These are phyloP conservation scores for Thaumatotibia leucotreta DNA, from an alignment of 1,140 invertebrate genomes.

Conservation along the genomic window DNA sequence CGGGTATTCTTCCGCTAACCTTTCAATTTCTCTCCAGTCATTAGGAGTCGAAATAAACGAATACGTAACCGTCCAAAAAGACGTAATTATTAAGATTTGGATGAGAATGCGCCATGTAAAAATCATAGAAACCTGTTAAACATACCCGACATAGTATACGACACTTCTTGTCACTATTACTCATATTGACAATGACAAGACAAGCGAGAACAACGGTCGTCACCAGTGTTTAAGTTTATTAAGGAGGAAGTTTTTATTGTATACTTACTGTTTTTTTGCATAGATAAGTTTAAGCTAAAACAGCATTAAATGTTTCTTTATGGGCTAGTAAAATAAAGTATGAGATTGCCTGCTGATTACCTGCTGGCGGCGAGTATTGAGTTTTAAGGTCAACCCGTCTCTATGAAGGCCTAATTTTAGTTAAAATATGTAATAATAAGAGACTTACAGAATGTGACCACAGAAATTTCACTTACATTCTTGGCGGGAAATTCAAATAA, in stretches of 20 bases:
- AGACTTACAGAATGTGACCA: no score
- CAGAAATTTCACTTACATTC: no score
- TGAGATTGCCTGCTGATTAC: no score
- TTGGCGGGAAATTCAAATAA: no score
- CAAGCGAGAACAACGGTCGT: background rate
- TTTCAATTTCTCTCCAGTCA: conserved; percentile 40
- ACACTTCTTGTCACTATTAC: background rate
- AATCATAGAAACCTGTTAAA: conserved; percentile 22
- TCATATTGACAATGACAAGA: background rate
- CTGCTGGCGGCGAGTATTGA: no score
- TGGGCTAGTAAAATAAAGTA: no score
- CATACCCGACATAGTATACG: background rate
- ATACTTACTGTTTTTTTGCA: background rate
- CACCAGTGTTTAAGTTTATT: background rate
- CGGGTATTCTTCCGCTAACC: conserved; percentile 42
- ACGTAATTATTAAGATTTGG: background rate
- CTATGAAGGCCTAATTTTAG: no score
- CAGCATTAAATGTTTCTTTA: no score
- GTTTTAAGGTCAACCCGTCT: no score
- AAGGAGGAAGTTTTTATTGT: background rate
- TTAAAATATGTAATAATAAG: no score
- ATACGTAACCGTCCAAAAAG: background rate
- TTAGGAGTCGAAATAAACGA: background rate
- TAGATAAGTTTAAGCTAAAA: no score
- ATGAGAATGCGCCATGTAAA: conserved; percentile 14